phyloP scores from a whole-genome alignment of 53 echinoderm and acorn worm genomes.

The Zoroaster sp. region DNA sequence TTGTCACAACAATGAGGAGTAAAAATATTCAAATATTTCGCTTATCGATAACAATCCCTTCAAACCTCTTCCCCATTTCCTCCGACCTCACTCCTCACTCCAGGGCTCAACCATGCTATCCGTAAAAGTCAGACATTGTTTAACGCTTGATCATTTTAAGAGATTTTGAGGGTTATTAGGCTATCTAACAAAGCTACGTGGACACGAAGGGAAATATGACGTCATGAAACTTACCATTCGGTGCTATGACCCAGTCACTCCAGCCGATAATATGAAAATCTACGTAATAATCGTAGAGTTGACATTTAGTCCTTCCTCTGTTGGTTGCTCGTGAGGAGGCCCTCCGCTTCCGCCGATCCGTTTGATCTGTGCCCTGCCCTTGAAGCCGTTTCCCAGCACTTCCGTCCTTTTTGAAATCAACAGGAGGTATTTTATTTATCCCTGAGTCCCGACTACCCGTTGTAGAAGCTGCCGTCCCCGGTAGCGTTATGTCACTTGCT shows the following conservation, averaged over 20 bases:
- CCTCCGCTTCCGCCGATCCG: constrained; percentile 24
- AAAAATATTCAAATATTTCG: too few species aligned
- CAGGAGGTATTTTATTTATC: not conserved
- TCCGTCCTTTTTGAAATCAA: not conserved
- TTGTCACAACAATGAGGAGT: too few species aligned
- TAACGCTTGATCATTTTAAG: not conserved
- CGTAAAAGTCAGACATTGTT: too few species aligned
- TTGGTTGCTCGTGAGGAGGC: constrained; percentile 55
- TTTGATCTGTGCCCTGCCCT: not conserved
- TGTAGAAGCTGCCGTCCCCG: constrained; percentile 15
- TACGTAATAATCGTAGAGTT: constrained; percentile 84
- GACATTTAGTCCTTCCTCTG: constrained; percentile 65
- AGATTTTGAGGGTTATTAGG: not conserved
- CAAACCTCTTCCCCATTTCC: too few species aligned
- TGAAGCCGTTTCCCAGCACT: not conserved
- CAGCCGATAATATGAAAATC: constrained; percentile 86
- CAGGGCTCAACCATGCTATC: too few species aligned
- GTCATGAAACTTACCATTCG: constrained; percentile 73
- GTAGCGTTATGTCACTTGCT: constrained; percentile 70
- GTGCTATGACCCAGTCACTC: constrained; percentile 92
- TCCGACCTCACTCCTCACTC: too few species aligned
- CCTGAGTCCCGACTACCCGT: constrained; percentile 6
- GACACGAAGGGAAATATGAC: not conserved
- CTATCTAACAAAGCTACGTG: not conserved
- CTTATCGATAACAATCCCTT: too few species aligned